phyloP scores from a whole-genome alignment of 2,797 vertebrate genomes.

The Antrozous pallidus region DNA sequence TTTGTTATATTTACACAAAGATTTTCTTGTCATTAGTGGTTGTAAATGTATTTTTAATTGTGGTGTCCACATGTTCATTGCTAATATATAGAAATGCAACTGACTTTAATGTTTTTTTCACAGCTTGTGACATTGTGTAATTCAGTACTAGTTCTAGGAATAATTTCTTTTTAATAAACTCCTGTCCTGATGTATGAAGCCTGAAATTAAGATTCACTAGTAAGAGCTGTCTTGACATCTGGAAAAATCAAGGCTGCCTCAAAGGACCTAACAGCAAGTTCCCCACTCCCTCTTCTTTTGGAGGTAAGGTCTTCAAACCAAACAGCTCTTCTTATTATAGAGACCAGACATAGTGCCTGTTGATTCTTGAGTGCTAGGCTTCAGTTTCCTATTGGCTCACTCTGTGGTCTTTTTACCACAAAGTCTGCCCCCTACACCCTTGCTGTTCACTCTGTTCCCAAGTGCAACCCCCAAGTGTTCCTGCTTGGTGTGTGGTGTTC shows the following conservation, averaged over 20 bases:
- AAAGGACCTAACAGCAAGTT: not conserved
- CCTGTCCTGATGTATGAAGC: not conserved
- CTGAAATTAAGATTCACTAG: not conserved
- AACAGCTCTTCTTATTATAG: not conserved
- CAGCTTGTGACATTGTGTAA: not conserved
- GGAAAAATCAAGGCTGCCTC: not conserved
- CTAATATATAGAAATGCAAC: not conserved
- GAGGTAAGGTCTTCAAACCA: not conserved
- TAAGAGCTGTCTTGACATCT: not conserved
- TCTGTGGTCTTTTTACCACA: too few species aligned
- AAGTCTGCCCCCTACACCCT: not conserved
- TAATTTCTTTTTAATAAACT: not conserved
- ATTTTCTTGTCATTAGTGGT: not conserved
- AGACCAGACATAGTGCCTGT: not conserved
- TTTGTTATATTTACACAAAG: not conserved
- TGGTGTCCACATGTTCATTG: not conserved
- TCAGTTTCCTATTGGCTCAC: not conserved
- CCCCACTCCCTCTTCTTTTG: not conserved
- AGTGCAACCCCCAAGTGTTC: not conserved
- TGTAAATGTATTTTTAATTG: not conserved
- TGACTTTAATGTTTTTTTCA: not conserved
- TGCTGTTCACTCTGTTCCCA: not conserved
- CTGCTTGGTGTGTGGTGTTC: not conserved
- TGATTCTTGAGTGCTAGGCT: not conserved
- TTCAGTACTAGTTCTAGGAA: not conserved